Conservation (phyloP, 2,888 invertebrate species). For the Andricus curvator region DNA sequence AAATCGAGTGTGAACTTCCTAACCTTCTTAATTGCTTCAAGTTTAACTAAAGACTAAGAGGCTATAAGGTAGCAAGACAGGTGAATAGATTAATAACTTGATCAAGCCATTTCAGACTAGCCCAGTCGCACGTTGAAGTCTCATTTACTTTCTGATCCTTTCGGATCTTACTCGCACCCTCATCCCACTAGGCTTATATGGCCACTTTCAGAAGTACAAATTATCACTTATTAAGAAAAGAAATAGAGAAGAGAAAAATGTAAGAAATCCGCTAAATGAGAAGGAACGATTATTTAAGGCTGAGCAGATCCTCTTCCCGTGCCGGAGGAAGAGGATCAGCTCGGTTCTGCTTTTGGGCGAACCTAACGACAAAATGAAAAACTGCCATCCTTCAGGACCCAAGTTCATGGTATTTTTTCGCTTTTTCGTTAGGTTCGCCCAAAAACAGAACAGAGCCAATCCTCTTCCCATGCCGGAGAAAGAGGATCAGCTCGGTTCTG, state of each 20-base stretch:
- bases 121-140: neutral
- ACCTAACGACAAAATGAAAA: too few relatives aligned
- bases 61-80: neutral
- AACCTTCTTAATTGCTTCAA: neutral
- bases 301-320: too few relatives aligned
- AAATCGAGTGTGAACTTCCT: neutral
- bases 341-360: too few relatives aligned
- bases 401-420: too few relatives aligned
- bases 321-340: too few relatives aligned
- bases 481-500: too few relatives aligned
- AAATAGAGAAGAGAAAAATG: neutral
- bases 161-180: neutral
- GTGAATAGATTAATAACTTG: neutral
- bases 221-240: neutral
- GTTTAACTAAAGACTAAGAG: neutral
- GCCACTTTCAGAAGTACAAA: neutral
- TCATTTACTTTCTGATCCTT: neutral
- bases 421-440: too few relatives aligned
- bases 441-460: too few relatives aligned
- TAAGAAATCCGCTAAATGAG: neutral
- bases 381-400: too few relatives aligned
- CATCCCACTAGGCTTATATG: neutral
- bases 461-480: too few relatives aligned
- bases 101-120: neutral
- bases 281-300: neutral